phyloP scores from a whole-genome alignment of 1,140 invertebrate species.

The Caenorhabditis briggsae region DNA sequence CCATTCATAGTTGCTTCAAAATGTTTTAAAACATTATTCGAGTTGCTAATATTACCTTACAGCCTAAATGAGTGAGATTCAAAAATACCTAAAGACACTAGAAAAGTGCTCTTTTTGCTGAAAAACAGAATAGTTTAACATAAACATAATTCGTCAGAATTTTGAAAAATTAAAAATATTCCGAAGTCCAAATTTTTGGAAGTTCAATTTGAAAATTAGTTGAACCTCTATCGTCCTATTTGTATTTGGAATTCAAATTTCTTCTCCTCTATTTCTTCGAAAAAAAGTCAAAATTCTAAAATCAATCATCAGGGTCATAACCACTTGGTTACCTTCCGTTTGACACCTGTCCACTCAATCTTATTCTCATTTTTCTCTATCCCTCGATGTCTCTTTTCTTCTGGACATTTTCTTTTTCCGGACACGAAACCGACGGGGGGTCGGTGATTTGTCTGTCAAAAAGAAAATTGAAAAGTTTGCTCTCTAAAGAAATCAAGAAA shows the following conservation, averaged over 20 bases:
- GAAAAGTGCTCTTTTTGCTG: too few species aligned
- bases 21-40: too few species aligned
- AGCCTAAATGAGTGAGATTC: too few species aligned
- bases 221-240: too few species aligned
- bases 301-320: constrained; percentile 47
- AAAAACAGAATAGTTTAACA: too few species aligned
- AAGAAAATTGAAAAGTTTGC: constrained; percentile 7
- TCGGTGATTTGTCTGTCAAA: constrained; percentile 40
- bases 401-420: neutral
- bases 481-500: neutral
- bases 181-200: too few species aligned
- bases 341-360: constrained; percentile 49
- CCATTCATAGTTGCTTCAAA: too few species aligned
- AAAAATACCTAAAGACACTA: too few species aligned
- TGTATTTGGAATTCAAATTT: neutral
- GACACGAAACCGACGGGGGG: neutral
- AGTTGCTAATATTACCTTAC: too few species aligned
- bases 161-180: too few species aligned
- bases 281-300: neutral
- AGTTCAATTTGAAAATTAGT: too few species aligned
- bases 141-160: too few species aligned
- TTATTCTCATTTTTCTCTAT: neutral
- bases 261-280: neutral
- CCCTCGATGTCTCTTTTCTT: neutral
- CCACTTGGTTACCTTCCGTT: neutral